Evolutionary conservation across 2,888 invertebrate species (phyloP).

Genomic region (Hemistola chrysoprasaria): DNA sequence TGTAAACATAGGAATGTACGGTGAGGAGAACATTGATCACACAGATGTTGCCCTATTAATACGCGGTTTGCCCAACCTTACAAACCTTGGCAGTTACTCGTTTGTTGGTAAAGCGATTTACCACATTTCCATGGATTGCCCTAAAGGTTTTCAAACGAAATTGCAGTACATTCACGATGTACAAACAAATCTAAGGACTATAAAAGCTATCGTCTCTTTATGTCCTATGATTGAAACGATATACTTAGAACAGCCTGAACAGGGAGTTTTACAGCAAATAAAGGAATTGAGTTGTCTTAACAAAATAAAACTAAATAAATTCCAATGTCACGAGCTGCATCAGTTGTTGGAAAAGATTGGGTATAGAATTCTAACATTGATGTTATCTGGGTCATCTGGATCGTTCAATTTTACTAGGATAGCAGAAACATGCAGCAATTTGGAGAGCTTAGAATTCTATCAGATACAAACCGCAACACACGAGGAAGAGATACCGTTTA

Average conservation of each 20-base stretch:
- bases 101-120: conserved; percentile 85
- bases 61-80: conserved; percentile 83
- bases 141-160: conserved; percentile 82
- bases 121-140: conserved; percentile 77
- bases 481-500: conserved; percentile 80
- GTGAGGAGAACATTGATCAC: conserved; percentile 86
- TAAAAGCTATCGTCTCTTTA: conserved; percentile 81
- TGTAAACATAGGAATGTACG: conserved; percentile 86
- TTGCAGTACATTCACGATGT: conserved; percentile 86
- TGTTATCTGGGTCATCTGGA: conserved; percentile 81
- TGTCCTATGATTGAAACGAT: conserved; percentile 85
- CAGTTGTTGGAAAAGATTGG: conserved; percentile 81
- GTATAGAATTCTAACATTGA: conserved; percentile 76
- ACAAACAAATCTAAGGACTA: conserved; percentile 80
- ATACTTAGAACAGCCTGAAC: conserved; percentile 84
- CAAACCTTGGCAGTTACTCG: conserved; percentile 85
- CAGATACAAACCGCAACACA: conserved; percentile 84
- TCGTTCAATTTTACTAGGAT: conserved; percentile 83
- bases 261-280: conserved; percentile 75
- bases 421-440: conserved; percentile 81
- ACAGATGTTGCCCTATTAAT: conserved; percentile 85
- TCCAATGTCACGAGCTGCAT: conserved; percentile 83
- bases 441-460: conserved; percentile 85
- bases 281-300: conserved; percentile 73
- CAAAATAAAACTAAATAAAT: conserved; percentile 84